Percentiles rank a stretch among this genome's conserved stretches.
Evolutionary conservation across 2,113 vertebrate species (phyloP).

Genomic region (Hymenochirus boettgeri): DNA sequence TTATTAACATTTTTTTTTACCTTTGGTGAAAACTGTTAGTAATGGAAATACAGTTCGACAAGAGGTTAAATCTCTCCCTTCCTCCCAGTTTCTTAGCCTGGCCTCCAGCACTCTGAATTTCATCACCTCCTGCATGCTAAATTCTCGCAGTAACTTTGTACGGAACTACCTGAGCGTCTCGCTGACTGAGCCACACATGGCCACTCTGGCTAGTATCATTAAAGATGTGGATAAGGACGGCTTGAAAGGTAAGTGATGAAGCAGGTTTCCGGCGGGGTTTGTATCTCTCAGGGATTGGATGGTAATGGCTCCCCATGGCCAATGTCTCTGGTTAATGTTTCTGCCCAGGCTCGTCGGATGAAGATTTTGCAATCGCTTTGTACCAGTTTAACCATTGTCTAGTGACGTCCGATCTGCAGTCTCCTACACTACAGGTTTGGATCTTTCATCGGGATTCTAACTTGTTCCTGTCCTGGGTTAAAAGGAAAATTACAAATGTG

Average conservation of each 20-base stretch:
- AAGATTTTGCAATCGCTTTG: conserved; percentile 89
- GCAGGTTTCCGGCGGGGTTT: neutral
- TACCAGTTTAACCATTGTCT: conserved; percentile 97
- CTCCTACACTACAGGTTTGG: conserved; percentile 84
- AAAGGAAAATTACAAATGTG: no score
- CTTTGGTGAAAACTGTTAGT: no score
- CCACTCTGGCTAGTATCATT: conserved; percentile 91
- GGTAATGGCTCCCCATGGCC: no score
- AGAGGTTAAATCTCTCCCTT: neutral
- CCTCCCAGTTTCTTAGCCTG: conserved; percentile 83
- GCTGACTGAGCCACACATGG: conserved; percentile 94
- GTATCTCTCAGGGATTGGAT: neutral
- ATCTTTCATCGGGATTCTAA: neutral
- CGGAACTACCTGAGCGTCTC: conserved; percentile 96
- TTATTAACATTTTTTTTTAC: no score
- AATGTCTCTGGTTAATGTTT: neutral
- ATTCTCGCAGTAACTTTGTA: conserved; percentile 95
- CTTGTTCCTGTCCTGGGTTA: no score
- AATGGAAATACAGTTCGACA: neutral
- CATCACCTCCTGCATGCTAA: conserved; percentile 94
- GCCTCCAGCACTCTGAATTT: conserved; percentile 96
- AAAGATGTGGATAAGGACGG: conserved; percentile 97
- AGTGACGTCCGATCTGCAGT: conserved; percentile 94
- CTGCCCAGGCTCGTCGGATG: conserved; percentile 83
- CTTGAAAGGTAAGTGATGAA: conserved; percentile 74